Base-by-base conservation (phyloP, 2,113 vertebrate species). In the Leuciscus idus region DNA sequence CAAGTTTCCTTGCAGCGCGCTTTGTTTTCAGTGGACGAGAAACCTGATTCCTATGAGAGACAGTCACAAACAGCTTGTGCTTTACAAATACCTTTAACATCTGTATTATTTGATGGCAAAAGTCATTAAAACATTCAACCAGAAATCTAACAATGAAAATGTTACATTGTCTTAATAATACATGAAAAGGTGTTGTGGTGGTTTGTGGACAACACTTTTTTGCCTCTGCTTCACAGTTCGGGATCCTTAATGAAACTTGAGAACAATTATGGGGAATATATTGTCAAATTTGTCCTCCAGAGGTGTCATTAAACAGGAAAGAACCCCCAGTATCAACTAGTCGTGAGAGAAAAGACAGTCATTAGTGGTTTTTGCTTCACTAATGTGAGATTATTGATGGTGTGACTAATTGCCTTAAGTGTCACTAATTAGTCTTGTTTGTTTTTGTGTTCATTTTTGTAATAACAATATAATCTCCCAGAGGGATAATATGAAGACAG, bases 251-350 rank as follows among this genome's bases (percentile, higher is more conserved):
- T 46, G 23, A 12, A 33, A 61, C 59, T 11, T 4, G 11, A 28
- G 52, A 62, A 30, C 4, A 57, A 55, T 64, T 50, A 43, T 0
- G 43, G 55, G 0, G 46, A 66, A 85, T 85, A 66, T 85, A 85
- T 84, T 36, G 12, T 28, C 43, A 28, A 52, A 6, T 66, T 26
- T 23, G 6, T 23, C 30, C 84, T 61, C 84, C 46, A 66, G 84
- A 78, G 84, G 59, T 77, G 43, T 85, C 59, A 85, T 85, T 85
- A 85, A 15, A n/a, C 23, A n/a, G 59, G 2, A 85, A 66, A 77
- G 8, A 50, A 55, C 2, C 5, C n/a, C 39, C 8, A 4, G 3
- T 48, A 21, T 21, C 39, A 7, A 73, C 46, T 7, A 8, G 36
- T 85, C 73, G 78, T 78, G 12, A 66, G 74, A 66, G 52, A 48